phyloP scores from a whole-genome alignment of 2,113 vertebrate genomes.

The Indicator indicator region DNA sequence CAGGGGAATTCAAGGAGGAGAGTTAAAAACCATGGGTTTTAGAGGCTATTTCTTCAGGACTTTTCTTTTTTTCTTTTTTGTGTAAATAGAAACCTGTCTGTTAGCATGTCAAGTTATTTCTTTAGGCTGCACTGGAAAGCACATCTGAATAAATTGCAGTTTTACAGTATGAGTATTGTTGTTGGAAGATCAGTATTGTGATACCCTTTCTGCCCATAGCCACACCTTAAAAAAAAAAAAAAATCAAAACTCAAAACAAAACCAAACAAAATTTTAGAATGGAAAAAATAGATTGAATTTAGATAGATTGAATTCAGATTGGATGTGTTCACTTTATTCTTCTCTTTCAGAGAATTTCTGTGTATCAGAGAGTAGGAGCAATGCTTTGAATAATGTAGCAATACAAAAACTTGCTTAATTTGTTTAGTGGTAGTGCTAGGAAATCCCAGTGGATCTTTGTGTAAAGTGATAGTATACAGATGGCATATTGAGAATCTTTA shows the following conservation, averaged over 20 bases:
- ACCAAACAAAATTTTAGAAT: not conserved
- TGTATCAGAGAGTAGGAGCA: not conserved
- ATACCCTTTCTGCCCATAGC: not conserved
- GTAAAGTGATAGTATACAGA: not conserved
- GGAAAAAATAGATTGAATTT: not conserved
- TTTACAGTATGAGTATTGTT: constrained; percentile 53
- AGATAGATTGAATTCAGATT: not conserved
- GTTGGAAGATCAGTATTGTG: constrained; percentile 18
- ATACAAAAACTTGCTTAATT: not conserved
- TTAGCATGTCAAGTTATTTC: constrained; percentile 49
- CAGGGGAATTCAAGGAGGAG: constrained; percentile 49
- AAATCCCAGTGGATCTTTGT: not conserved
- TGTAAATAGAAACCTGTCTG: constrained; percentile 43
- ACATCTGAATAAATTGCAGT: constrained; percentile 54
- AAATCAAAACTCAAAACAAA: not conserved
- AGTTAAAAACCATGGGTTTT: constrained; percentile 45
- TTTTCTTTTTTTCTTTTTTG: not conserved
- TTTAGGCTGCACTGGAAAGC: constrained; percentile 38
- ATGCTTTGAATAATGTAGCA: not conserved
- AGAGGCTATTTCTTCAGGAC: constrained; percentile 48
- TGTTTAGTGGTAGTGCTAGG: not conserved
- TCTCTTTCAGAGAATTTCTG: not conserved
- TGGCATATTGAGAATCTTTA: not conserved
- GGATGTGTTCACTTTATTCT: not conserved
- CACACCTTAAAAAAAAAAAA: not conserved